A percentile compares a stretch with the other conserved stretches of the same genome.
phyloP scores from a whole-genome alignment of 2,797 vertebrate species.

The Rhabdomys pumilio region DNA sequence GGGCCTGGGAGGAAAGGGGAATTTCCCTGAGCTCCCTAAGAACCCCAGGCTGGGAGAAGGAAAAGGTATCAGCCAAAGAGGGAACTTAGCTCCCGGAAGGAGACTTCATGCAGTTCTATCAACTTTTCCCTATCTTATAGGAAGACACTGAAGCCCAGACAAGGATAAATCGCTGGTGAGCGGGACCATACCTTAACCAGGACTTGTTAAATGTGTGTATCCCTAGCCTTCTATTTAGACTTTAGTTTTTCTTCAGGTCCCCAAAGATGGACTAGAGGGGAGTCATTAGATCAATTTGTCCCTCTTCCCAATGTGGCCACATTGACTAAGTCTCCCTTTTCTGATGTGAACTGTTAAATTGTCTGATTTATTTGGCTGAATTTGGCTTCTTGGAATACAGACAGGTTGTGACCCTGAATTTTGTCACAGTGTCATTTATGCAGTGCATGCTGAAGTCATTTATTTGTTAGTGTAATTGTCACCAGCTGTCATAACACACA shows the following conservation, averaged over 20 bases:
- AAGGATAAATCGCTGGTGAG: not conserved
- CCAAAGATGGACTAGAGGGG: not conserved
- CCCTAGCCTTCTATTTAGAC: not conserved
- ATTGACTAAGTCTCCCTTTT: not conserved
- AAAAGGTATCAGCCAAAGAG: not conserved
- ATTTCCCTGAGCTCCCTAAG: not conserved
- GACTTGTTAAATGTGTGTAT: not conserved
- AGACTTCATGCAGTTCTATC: not conserved
- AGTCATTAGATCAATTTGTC: not conserved
- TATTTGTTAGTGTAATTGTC: not conserved
- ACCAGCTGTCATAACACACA: not conserved
- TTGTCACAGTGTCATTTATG: not conserved
- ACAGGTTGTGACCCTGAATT: not conserved
- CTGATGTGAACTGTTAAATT: not conserved
- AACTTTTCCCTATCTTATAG: not conserved
- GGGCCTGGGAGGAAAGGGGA: not conserved
- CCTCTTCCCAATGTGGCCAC: not conserved
- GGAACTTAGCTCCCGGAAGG: not conserved
- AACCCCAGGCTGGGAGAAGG: not conserved
- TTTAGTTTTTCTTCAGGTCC: not conserved
- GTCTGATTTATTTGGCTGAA: not conserved
- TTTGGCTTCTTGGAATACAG: not conserved
- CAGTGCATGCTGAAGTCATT: not conserved
- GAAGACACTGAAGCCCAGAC: not conserved
- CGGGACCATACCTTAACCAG: not conserved